Base-by-base conservation (phyloP, 2,797 vertebrate species). In the Sparus aurata region DNA sequence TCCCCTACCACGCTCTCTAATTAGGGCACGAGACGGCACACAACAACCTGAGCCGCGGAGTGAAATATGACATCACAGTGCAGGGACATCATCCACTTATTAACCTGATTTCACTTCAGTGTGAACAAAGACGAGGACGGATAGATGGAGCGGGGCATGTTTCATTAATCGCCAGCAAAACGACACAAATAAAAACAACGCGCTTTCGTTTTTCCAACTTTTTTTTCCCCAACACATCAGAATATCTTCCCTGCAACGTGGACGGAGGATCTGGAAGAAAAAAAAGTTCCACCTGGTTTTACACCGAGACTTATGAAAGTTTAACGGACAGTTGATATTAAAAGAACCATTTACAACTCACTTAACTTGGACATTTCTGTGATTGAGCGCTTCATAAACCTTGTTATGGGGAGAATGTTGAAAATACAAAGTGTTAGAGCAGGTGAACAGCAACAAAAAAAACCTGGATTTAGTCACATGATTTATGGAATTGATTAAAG, bases 21-120 rank as follows among this genome's bases (percentile, higher is more conserved):
- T 96, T 95, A 95, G 95, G 95, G 83, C 95, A 94, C 87, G 77
- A 93, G 88, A 91, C 89, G 79, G 88, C 89, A 71, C 91, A 89
- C 90, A 93, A 94, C 93, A 94, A 93, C 92, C 83, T 90, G 90
- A 63, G 74, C 85, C 71, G 43, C 69, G 43, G 76, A 84, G 75
- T 64, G 75, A 82, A 85, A 84, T 85, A 50, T 87, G 85, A 85
- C 78, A 86, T 90, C 85, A 80, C 67, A 81, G 86, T 20, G 87
- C 82, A 79, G 86, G 83, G 88, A 91, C 91, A 87, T 23, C 63
- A 73, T 73, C 84, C 84, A 72, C 88, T 94, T 94, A 94, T 94
- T 94, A 94, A 94, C 91, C 94, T 93, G 90, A 93, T 95, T 95
- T 92, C 91, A 88, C 89, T 92, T 90, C 89, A 78, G 78, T 83